Conservation (phyloP, 2,113 vertebrate genomes). For the Odocoileus hemionus region DNA sequence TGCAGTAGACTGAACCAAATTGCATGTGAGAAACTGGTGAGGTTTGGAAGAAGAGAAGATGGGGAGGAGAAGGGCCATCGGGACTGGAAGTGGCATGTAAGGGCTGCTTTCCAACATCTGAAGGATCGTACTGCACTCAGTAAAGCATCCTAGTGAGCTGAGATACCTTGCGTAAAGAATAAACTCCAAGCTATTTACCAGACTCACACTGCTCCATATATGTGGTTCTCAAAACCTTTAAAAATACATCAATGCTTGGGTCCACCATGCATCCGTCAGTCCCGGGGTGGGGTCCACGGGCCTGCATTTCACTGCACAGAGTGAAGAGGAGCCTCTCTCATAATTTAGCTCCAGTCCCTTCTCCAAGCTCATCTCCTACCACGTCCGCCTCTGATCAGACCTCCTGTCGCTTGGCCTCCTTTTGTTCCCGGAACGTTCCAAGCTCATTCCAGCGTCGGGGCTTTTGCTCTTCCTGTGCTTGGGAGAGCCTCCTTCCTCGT, state of each 20-base stretch:
- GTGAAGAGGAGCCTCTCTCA: too few relatives aligned
- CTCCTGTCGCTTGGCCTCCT: background rate
- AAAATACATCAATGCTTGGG: background rate
- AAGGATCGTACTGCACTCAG: background rate
- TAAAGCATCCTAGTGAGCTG: background rate
- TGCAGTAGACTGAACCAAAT: background rate
- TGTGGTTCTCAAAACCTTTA: background rate
- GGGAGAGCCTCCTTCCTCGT: background rate
- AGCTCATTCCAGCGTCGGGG: background rate
- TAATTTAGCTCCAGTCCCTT: too few relatives aligned
- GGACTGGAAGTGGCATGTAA: fast-evolving
- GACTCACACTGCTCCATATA: background rate
- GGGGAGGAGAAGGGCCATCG: background rate
- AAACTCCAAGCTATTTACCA: background rate
- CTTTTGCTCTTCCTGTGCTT: background rate
- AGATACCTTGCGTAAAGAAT: background rate
- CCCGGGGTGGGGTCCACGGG: too few relatives aligned
- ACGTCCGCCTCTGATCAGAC: background rate
- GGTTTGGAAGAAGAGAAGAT: background rate
- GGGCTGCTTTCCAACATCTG: background rate
- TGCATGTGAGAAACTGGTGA: background rate
- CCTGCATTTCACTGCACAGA: background rate
- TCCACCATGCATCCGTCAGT: fast-evolving
- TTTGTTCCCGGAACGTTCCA: background rate
- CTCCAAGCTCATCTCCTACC: background rate